phyloP scores from a whole-genome alignment of 2,797 vertebrate species.

The Phalloptychus januarius region DNA sequence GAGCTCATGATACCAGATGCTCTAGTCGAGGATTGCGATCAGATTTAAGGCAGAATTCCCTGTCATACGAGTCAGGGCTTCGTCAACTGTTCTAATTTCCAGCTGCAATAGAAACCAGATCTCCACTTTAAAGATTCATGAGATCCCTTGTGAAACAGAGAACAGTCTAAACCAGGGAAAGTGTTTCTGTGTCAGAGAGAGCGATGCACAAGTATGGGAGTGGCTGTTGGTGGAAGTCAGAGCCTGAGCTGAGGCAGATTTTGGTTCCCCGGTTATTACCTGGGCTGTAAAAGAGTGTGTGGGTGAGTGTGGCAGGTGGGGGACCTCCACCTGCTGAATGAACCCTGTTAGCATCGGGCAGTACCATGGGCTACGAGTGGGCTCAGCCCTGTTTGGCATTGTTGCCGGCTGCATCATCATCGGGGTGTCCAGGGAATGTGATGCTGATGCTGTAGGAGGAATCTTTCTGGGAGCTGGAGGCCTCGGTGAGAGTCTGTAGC shows the following conservation, averaged over 20 bases:
- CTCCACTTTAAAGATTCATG: constrained; percentile 82
- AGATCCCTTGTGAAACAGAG: constrained; percentile 63
- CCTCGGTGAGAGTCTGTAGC: constrained; percentile 77
- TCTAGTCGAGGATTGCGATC: constrained; percentile 31
- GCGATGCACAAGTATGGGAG: constrained; percentile 31
- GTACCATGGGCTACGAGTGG: constrained; percentile 86
- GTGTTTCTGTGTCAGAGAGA: constrained; percentile 62
- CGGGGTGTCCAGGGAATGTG: constrained; percentile 85
- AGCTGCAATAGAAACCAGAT: constrained; percentile 74
- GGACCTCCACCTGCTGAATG: constrained; percentile 76
- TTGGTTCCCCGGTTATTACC: constrained; percentile 8
- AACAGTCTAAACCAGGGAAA: constrained; percentile 54
- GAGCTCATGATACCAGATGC: constrained; percentile 17
- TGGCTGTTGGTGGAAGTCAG: constrained; percentile 28
- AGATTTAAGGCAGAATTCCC: constrained; percentile 58
- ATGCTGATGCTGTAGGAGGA: constrained; percentile 83
- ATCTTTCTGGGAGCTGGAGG: constrained; percentile 85
- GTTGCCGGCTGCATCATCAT: constrained; percentile 89
- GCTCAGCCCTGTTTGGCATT: constrained; percentile 83
- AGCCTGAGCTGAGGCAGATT: constrained; percentile 19
- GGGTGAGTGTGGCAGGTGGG: constrained; percentile 41
- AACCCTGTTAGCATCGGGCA: constrained; percentile 82
- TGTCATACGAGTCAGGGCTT: constrained; percentile 44
- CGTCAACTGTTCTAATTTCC: constrained; percentile 52
- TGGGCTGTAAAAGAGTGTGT: not conserved